Conservation (phyloP, 2,888 invertebrate genomes). For the Gortyna flavago region DNA sequence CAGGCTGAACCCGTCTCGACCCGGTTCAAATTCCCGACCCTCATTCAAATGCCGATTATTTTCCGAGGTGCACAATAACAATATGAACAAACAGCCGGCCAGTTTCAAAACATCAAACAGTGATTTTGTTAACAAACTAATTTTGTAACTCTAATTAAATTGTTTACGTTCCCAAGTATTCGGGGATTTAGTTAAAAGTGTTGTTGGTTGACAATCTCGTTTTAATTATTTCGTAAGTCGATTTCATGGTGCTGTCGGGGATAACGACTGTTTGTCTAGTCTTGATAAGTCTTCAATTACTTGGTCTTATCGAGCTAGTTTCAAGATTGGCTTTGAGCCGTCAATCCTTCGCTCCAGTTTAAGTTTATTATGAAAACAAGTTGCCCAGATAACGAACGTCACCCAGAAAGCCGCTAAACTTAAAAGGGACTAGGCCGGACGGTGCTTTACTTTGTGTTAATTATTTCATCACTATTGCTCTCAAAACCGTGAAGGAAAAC, state of each 20-base stretch:
- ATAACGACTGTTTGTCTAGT: slow-evolving; percentile 48
- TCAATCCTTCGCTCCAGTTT: slow-evolving; percentile 8
- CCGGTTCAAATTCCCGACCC: slow-evolving; percentile 48
- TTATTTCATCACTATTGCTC: too few relatives aligned
- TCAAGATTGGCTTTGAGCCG: slow-evolving; percentile 28
- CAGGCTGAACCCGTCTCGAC: slow-evolving; percentile 37
- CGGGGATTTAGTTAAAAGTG: slow-evolving; percentile 59
- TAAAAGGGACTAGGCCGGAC: too few relatives aligned
- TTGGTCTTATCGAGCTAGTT: slow-evolving; percentile 42
- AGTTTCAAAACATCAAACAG: slow-evolving; percentile 54
- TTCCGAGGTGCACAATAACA: slow-evolving; percentile 57
- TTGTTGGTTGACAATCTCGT: slow-evolving; percentile 58
- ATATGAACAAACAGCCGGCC: slow-evolving; percentile 50
- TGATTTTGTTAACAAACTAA: slow-evolving; percentile 66
- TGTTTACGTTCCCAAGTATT: slow-evolving; percentile 59
- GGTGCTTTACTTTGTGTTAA: too few relatives aligned
- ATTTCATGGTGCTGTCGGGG: slow-evolving; percentile 42
- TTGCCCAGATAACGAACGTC: not conserved
- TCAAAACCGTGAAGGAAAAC: too few relatives aligned
- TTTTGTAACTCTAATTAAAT: slow-evolving; percentile 66
- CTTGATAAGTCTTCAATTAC: slow-evolving; percentile 41
- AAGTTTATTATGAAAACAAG: slow-evolving; percentile 23
- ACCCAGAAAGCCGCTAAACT: too few relatives aligned
- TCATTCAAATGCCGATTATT: slow-evolving; percentile 47
- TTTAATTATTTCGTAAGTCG: slow-evolving; percentile 61